Evolutionary conservation across 1,140 invertebrate genomes (phyloP).

Genomic region (Matsumurasca onukii): DNA sequence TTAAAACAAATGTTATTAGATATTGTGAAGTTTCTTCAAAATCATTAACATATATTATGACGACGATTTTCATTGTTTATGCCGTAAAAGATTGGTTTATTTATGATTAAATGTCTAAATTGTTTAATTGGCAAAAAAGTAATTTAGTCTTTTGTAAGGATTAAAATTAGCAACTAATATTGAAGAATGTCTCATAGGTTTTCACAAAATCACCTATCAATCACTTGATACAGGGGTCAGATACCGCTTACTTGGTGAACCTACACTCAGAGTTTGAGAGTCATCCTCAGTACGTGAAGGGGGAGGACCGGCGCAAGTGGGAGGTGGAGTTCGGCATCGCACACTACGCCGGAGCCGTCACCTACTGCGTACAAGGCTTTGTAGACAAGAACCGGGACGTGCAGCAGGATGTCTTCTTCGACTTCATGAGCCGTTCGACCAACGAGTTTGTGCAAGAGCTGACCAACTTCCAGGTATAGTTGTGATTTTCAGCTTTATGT

Average conservation of each 20-base stretch:
- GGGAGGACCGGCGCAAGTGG: conserved; percentile 84
- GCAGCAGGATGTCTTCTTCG: conserved; percentile 93
- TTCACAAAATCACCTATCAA: no score
- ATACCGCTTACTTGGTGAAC: conserved; percentile 86
- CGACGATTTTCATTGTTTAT: no score
- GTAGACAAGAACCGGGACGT: conserved; percentile 96
- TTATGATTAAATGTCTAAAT: no score
- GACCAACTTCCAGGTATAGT: conserved; percentile 79
- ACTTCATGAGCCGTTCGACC: conserved; percentile 82
- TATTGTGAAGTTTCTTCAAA: no score
- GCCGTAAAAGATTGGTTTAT: no score
- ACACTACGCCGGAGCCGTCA: conserved; percentile 95
- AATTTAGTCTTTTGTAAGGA: no score
- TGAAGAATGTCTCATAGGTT: no score
- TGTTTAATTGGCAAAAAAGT: no score
- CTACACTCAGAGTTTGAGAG: conserved; percentile 86
- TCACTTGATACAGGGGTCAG: conserved; percentile 79
- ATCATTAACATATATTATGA: no score
- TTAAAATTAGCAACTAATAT: no score
- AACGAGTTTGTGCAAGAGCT: conserved; percentile 88
- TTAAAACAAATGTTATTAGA: no score
- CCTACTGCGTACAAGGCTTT: conserved; percentile 90
- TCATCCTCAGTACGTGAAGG: conserved; percentile 86
- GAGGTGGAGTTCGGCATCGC: conserved; percentile 87
- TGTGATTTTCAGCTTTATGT: no score